Evolutionary conservation across 2,113 vertebrate species (phyloP).

Genomic region (Scatophagus argus): DNA sequence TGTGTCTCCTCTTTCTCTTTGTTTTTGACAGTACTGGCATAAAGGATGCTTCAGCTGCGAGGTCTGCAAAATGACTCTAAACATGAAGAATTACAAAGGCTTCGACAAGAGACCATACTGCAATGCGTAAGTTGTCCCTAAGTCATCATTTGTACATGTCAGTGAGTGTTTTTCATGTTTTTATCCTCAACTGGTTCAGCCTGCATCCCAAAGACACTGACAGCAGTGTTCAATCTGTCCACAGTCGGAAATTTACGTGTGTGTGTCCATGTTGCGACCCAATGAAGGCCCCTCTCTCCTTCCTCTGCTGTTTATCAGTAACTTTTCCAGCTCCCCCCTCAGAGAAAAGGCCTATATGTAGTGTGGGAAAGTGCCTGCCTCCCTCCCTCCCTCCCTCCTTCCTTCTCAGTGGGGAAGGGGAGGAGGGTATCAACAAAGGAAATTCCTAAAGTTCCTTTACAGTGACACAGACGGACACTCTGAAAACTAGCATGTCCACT

Average conservation of each 20-base stretch:
- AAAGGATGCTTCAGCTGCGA: slow-evolving; percentile 99
- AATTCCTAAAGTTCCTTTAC: slow-evolving; percentile 83
- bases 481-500: slow-evolving; percentile 67
- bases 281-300: slow-evolving; percentile 55
- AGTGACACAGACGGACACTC: slow-evolving; percentile 71
- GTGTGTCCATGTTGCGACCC: slow-evolving; percentile 56
- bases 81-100: slow-evolving; percentile 99
- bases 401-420: background rate
- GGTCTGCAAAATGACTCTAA: slow-evolving; percentile 99
- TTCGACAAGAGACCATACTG: slow-evolving; percentile 99
- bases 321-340: slow-evolving; percentile 50
- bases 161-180: slow-evolving; percentile 17
- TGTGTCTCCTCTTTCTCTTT: slow-evolving; percentile 45
- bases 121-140: slow-evolving; percentile 92
- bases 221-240: slow-evolving; percentile 51
- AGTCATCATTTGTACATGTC: slow-evolving; percentile 31
- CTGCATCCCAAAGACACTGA: slow-evolving; percentile 31
- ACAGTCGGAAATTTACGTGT: slow-evolving; percentile 53
- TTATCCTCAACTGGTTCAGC: background rate
- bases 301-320: slow-evolving; percentile 62
- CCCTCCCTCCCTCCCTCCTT: slow-evolving; percentile 43
- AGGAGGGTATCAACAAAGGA: slow-evolving; percentile 75
- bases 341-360: slow-evolving; percentile 58
- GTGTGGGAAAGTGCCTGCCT: slow-evolving; percentile 77
- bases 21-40: slow-evolving; percentile 93